These are phyloP conservation scores for Marcusenius ussheri DNA, from an alignment of 2,113 vertebrate genomes.

Conservation along the genomic window DNA sequence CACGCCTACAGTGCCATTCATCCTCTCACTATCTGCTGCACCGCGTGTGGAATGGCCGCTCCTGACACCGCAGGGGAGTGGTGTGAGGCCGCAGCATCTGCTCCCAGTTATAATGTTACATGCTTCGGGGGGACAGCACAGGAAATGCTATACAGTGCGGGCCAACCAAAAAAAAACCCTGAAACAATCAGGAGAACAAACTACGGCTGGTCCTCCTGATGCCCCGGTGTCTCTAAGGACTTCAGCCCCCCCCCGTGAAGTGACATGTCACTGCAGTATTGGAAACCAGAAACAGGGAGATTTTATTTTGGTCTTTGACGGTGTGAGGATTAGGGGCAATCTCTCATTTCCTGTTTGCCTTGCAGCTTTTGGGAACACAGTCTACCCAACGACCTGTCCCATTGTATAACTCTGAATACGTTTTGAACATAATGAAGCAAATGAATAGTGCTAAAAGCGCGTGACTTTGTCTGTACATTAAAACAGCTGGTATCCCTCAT, in stretches of 20 bases:
- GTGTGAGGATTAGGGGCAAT: background rate
- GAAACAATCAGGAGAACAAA: constrained; percentile 43
- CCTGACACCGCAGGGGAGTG: constrained; percentile 61
- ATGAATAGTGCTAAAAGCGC: background rate
- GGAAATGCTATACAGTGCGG: background rate
- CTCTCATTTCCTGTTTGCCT: background rate
- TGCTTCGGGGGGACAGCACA: background rate
- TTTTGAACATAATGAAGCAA: background rate
- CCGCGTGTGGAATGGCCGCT: constrained; percentile 19
- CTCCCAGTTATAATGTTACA: constrained; percentile 51
- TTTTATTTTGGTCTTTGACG: background rate
- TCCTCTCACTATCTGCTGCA: constrained; percentile 23
- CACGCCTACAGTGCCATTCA: constrained; percentile 8
- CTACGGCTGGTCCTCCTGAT: background rate
- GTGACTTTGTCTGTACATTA: background rate
- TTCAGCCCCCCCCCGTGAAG: background rate
- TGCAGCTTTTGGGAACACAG: background rate
- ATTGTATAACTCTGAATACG: background rate
- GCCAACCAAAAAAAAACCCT: constrained; percentile 40
- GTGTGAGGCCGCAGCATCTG: constrained; percentile 59
- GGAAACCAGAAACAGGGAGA: background rate
- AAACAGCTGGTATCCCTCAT: background rate
- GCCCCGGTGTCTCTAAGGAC: background rate
- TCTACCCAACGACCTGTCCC: background rate
- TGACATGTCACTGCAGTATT: background rate